Percentiles rank a stretch among this genome's conserved stretches.
Evolutionary conservation across 1,140 invertebrate species (phyloP).

Genomic region (Pseudomyrmex cubaensis): DNA sequence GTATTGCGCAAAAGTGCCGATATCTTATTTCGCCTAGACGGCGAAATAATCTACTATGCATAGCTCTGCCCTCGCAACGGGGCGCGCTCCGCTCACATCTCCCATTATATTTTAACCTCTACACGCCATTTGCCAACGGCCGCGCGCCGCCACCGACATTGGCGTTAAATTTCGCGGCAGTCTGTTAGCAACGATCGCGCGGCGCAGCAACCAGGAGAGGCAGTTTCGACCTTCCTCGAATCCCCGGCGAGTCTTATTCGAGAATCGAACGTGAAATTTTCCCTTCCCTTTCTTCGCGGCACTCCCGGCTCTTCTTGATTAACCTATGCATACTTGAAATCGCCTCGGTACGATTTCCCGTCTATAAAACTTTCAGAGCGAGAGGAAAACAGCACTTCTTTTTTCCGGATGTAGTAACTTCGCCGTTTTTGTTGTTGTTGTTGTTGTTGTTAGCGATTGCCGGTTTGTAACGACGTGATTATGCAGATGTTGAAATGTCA

Average conservation of each 20-base stretch:
- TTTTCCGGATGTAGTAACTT: constrained; percentile 35
- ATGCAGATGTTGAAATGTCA: no score
- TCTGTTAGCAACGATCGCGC: constrained; percentile 16
- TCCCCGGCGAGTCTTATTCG: constrained; percentile 49
- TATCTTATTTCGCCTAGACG: constrained; percentile 67
- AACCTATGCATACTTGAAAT: constrained; percentile 78
- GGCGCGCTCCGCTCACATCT: constrained; percentile 39
- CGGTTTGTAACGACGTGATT: not conserved
- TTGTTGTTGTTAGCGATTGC: not conserved
- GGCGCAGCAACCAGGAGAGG: not conserved
- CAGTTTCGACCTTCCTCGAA: constrained; percentile 47
- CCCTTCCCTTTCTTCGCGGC: not conserved
- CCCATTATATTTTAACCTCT: constrained; percentile 70
- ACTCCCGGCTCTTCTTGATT: constrained; percentile 70
- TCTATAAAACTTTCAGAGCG: constrained; percentile 67
- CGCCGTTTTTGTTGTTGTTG: not conserved
- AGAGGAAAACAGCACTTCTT: constrained; percentile 51
- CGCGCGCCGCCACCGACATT: constrained; percentile 6
- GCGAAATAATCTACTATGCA: constrained; percentile 72
- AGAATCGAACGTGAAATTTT: constrained; percentile 55
- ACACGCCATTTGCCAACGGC: constrained; percentile 57
- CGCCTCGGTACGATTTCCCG: constrained; percentile 60
- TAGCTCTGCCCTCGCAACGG: constrained; percentile 52
- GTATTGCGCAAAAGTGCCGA: constrained; percentile 44
- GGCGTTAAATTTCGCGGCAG: constrained; percentile 32